These are phyloP conservation scores for Noctua pronuba DNA, from an alignment of 2,888 invertebrate genomes.

Conservation along the genomic window DNA sequence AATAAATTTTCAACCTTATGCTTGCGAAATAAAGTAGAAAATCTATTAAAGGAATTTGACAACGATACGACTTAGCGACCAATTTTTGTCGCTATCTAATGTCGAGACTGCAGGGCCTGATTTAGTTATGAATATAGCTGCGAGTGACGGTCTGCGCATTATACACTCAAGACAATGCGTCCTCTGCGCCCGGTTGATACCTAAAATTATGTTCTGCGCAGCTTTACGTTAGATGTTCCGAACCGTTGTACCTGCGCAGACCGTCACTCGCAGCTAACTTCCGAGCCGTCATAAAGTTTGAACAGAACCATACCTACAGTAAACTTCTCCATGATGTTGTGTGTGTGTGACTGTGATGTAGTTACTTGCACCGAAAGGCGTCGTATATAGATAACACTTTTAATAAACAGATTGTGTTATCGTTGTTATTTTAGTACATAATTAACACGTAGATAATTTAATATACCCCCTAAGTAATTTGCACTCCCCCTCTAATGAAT, in stretches of 20 bases:
- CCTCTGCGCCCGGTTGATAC: not conserved
- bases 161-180: not conserved
- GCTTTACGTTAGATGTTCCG: not conserved
- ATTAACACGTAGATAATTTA: conserved; percentile 32
- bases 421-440: not conserved
- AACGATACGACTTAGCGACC: no score
- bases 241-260: not conserved
- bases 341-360: conserved; percentile 31
- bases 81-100: no score
- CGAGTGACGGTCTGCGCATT: not conserved
- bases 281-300: not conserved
- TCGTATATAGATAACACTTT: conserved; percentile 8
- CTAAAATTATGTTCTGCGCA: not conserved
- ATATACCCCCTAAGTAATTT: conserved; percentile 6
- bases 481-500: not conserved
- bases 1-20: no score
- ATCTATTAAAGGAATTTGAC: no score
- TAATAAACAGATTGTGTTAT: not conserved
- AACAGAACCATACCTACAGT: not conserved
- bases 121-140: not conserved
- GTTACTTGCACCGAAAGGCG: conserved; percentile 19
- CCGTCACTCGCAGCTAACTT: not conserved
- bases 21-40: no score
- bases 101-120: no score
- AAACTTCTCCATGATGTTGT: conserved; percentile 54